These are phyloP conservation scores for Drosophila phalerata DNA, from an alignment of 2,888 invertebrate species.

Conservation along the genomic window DNA sequence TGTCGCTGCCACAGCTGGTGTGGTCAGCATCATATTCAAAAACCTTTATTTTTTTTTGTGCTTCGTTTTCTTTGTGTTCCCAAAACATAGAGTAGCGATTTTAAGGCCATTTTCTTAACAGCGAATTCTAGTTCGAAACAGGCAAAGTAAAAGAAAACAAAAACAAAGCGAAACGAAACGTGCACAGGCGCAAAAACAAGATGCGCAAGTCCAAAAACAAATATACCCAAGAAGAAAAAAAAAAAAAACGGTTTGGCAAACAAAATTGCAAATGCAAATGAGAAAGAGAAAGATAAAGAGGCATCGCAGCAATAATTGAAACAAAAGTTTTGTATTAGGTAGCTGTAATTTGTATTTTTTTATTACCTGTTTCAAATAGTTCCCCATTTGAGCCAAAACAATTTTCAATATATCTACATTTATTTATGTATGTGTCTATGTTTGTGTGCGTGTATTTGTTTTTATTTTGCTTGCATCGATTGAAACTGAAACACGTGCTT, in stretches of 20 bases:
- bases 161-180: slow-evolving; percentile 11
- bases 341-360: neutral
- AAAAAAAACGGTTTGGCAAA: slow-evolving; percentile 23
- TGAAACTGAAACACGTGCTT: slow-evolving; percentile 70
- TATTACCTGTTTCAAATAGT: slow-evolving; percentile 1
- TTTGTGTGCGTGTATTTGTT: slow-evolving; percentile 20
- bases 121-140: slow-evolving; percentile 2
- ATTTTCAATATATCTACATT: slow-evolving; percentile 5
- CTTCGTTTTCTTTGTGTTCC: neutral
- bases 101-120: neutral
- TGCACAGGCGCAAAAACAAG: slow-evolving; percentile 1
- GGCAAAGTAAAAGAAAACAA: neutral
- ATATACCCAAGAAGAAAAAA: too few species aligned
- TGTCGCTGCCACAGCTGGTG: slow-evolving; percentile 29
- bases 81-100: neutral
- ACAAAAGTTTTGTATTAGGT: slow-evolving; percentile 21
- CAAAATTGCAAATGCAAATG: slow-evolving; percentile 7
- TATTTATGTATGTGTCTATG: neutral
- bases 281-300: slow-evolving; percentile 13
- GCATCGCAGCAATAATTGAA: slow-evolving; percentile 8
- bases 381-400: slow-evolving; percentile 3
- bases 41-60: neutral
- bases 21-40: slow-evolving; percentile 5
- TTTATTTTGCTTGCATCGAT: slow-evolving; percentile 34
- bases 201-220: slow-evolving; percentile 3